phyloP scores from a whole-genome alignment of 53 echinoderm and acorn worm genomes.

The Echinarachnius parma region DNA sequence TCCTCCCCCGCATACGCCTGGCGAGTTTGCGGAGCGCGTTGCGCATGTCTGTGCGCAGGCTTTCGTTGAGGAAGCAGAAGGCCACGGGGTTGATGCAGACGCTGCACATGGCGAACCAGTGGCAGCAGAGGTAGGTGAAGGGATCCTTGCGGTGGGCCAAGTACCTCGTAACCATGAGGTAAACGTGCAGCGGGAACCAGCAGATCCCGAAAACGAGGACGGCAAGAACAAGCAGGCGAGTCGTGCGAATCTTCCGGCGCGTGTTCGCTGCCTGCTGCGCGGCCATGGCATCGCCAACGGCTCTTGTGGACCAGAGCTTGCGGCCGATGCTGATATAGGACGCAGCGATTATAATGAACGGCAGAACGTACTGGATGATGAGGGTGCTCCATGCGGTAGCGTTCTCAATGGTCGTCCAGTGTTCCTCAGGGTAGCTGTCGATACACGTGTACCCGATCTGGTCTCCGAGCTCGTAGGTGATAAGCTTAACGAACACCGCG shows the following conservation, averaged over 20 bases:
- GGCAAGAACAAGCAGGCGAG: constrained; percentile 75
- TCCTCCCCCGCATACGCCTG: constrained; percentile 36
- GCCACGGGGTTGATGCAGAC: constrained; percentile 91
- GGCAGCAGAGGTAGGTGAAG: constrained; percentile 71
- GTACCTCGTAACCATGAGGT: constrained; percentile 58
- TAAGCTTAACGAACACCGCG: constrained; percentile 57
- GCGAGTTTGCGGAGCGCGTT: constrained; percentile 28
- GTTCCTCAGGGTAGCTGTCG: constrained; percentile 54
- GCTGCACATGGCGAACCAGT: constrained; percentile 92
- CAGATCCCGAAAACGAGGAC: constrained; percentile 81
- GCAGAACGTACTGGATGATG: constrained; percentile 70
- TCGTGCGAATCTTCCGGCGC: constrained; percentile 70
- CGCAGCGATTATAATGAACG: constrained; percentile 68
- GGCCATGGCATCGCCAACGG: constrained; percentile 72
- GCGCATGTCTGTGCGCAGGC: constrained; percentile 70
- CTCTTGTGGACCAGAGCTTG: constrained; percentile 70
- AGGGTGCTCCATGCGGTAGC: constrained; percentile 61
- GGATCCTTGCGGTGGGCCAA: constrained; percentile 42
- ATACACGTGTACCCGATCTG: constrained; percentile 45
- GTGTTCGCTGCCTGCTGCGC: constrained; percentile 75
- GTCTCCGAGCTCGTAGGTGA: constrained; percentile 1
- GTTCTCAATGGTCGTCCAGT: constrained; percentile 22
- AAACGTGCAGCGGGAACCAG: constrained; percentile 84
- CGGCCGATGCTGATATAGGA: constrained; percentile 83
- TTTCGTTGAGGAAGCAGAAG: constrained; percentile 86